Conservation (phyloP, 1,140 invertebrate genomes). For the Latrodectus geometricus region DNA sequence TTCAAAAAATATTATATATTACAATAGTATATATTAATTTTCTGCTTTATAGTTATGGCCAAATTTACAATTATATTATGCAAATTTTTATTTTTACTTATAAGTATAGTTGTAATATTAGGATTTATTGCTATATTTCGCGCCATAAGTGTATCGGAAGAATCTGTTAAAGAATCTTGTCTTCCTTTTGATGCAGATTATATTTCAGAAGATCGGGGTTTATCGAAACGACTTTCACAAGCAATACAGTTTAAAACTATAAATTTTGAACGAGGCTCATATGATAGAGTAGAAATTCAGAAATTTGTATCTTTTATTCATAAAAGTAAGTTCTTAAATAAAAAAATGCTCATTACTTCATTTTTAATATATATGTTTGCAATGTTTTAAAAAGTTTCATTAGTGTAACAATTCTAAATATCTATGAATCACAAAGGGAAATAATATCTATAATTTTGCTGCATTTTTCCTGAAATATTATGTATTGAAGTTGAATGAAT, state of each 20-base stretch:
- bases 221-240: slow-evolving; percentile 61
- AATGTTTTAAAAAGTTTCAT: too few species aligned
- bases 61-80: background rate
- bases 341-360: too few species aligned
- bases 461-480: too few species aligned
- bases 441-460: too few species aligned
- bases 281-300: slow-evolving; percentile 59
- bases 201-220: slow-evolving; percentile 41
- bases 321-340: slow-evolving; percentile 58
- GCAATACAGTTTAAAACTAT: slow-evolving; percentile 64
- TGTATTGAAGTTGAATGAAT: too few species aligned
- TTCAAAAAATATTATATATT: too few species aligned
- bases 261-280: slow-evolving; percentile 55
- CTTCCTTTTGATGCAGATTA: slow-evolving; percentile 32
- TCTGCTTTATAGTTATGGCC: background rate
- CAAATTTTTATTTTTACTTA: background rate
- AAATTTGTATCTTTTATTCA: slow-evolving; percentile 63
- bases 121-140: slow-evolving; percentile 17
- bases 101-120: slow-evolving; percentile 8
- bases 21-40: too few species aligned
- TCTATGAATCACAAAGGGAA: too few species aligned
- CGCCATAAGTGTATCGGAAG: background rate
- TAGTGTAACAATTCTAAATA: too few species aligned
- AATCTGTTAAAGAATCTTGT: background rate
- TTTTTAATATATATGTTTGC: too few species aligned